Conservation (phyloP, 2,888 invertebrate genomes). For the Myopa testacea region DNA sequence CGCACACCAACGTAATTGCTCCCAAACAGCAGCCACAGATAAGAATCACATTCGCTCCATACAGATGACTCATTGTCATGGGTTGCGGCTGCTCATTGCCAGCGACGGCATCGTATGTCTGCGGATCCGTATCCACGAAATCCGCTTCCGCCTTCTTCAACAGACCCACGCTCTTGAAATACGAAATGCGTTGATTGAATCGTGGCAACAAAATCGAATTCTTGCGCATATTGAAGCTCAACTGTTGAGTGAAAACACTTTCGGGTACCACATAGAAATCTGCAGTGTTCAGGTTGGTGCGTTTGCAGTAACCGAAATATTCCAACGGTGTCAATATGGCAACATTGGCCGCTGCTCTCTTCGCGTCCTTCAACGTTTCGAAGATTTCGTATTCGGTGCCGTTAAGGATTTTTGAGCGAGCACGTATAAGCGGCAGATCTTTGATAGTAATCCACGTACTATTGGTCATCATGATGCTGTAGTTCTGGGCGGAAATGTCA, state of each 20-base stretch:
- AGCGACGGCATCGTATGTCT: neutral
- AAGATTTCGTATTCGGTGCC: constrained; percentile 46
- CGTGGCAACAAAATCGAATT: constrained; percentile 48
- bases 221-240: constrained; percentile 53
- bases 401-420: constrained; percentile 45
- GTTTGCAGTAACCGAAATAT: constrained; percentile 49
- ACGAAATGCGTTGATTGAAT: constrained; percentile 48
- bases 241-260: constrained; percentile 49
- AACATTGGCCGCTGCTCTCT: constrained; percentile 15
- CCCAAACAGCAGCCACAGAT: neutral
- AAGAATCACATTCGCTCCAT: constrained; percentile 40
- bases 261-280: constrained; percentile 49
- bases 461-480: constrained; percentile 47
- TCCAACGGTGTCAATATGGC: constrained; percentile 51
- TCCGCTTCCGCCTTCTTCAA: constrained; percentile 46
- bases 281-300: constrained; percentile 28
- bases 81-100: constrained; percentile 41
- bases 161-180: constrained; percentile 48
- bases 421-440: constrained; percentile 39
- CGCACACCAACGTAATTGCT: neutral
- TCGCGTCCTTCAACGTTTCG: constrained; percentile 41
- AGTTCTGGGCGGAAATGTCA: constrained; percentile 43
- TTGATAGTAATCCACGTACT: constrained; percentile 35
- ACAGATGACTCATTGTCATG: constrained; percentile 43
- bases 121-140: constrained; percentile 35